Evolutionary conservation across 2,113 vertebrate genomes (phyloP).

Genomic region (Sitta europaea): DNA sequence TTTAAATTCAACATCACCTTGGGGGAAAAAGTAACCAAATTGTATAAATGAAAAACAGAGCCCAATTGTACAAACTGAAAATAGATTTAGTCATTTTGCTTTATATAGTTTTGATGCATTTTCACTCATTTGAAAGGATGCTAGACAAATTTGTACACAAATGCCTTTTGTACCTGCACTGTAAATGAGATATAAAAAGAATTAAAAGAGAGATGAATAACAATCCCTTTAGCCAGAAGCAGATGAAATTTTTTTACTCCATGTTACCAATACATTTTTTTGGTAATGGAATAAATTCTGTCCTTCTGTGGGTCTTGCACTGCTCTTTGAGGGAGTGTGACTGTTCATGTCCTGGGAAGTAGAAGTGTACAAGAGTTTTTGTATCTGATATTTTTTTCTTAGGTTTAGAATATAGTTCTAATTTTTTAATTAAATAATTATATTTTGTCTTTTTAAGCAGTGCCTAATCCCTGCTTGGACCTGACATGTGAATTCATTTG

Average conservation of each 20-base stretch:
- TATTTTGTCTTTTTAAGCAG: conserved; percentile 65
- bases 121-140: background rate
- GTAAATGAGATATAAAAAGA: background rate
- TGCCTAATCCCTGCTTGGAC: conserved; percentile 87
- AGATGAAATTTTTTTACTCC: background rate
- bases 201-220: background rate
- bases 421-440: background rate
- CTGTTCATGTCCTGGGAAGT: background rate
- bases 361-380: background rate
- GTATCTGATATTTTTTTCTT: background rate
- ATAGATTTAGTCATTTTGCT: background rate
- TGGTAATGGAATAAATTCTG: background rate
- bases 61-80: background rate
- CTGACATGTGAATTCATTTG: conserved; percentile 94
- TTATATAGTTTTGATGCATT: background rate
- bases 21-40: accelerated
- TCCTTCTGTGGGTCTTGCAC: background rate
- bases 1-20: background rate
- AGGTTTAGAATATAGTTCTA: background rate
- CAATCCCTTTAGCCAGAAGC: background rate
- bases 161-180: background rate
- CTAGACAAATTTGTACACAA: background rate
- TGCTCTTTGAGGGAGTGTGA: background rate
- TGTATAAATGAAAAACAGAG: background rate
- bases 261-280: background rate